These are phyloP conservation scores for Caiman crocodilus DNA, from an alignment of 2,797 vertebrate species.

Conservation along the genomic window DNA sequence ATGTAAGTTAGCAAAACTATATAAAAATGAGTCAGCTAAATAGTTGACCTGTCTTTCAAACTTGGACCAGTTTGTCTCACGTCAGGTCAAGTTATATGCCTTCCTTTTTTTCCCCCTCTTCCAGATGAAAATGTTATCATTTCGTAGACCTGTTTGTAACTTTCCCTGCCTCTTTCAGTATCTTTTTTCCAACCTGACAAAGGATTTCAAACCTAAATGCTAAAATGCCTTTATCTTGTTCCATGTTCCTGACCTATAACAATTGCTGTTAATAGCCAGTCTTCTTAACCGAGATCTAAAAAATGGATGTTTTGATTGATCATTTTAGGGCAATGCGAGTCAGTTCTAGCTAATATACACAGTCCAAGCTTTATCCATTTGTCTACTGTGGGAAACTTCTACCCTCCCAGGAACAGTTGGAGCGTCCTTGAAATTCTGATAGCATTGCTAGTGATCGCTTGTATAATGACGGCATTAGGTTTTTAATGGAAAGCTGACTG, in stretches of 20 bases:
- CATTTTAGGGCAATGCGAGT: accelerated
- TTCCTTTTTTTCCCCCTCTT: not conserved
- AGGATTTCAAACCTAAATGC: accelerated
- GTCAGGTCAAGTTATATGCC: accelerated
- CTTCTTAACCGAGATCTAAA: not conserved
- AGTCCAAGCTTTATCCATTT: not conserved
- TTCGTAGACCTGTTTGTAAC: accelerated
- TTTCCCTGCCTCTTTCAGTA: not conserved
- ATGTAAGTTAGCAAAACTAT: accelerated
- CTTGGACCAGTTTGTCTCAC: accelerated
- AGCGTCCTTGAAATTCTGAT: not conserved
- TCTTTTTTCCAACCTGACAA: accelerated
- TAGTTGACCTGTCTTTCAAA: accelerated
- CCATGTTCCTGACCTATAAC: accelerated
- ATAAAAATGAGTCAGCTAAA: not conserved
- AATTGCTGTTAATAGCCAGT: accelerated
- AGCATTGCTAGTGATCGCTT: not conserved
- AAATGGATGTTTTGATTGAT: not conserved
- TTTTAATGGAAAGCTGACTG: not conserved
- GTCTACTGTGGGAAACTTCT: not conserved
- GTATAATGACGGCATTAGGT: accelerated
- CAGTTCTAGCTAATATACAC: not conserved
- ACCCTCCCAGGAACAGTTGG: not conserved
- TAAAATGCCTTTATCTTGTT: not conserved
- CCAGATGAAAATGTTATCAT: not conserved